A percentile compares a stretch with the other conserved stretches of the same genome.
Evolutionary conservation across 2,888 invertebrate species (phyloP).

Genomic region (Apamea monoglypha): DNA sequence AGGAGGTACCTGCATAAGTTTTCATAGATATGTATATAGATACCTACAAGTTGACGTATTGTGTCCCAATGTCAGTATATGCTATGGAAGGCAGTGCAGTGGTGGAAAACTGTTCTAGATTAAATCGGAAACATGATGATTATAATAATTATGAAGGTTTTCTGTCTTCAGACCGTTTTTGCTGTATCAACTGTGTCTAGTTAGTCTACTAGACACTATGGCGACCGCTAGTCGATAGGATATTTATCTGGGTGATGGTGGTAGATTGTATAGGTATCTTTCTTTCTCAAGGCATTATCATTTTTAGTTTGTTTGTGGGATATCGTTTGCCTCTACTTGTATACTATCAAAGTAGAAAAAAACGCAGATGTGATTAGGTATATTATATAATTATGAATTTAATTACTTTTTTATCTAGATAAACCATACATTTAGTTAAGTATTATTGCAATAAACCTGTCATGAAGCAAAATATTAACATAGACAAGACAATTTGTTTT

Average conservation of each 20-base stretch:
- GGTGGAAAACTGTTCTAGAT: neutral
- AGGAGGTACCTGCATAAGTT: slow-evolving; percentile 1
- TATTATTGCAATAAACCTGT: slow-evolving; percentile 50
- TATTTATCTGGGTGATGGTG: neutral
- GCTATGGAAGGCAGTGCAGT: neutral
- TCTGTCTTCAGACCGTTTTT: neutral
- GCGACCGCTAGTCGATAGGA: neutral
- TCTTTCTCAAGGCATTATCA: neutral
- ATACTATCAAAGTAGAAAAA: slow-evolving; percentile 20
- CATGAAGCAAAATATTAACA: slow-evolving; percentile 35
- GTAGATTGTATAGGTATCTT: neutral
- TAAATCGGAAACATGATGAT: too few species aligned
- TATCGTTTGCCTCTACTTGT: neutral
- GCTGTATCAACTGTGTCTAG: neutral
- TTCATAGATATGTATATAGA: neutral
- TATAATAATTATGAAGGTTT: neutral
- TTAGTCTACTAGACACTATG: neutral
- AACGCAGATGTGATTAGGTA: slow-evolving; percentile 43
- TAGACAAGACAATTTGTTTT: slow-evolving; percentile 16
- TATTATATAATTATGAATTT: slow-evolving; percentile 57
- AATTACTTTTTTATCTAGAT: slow-evolving; percentile 51
- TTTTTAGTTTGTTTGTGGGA: neutral
- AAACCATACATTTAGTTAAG: slow-evolving; percentile 47
- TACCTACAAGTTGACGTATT: neutral
- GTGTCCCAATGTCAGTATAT: neutral